A percentile compares a stretch with the other conserved stretches of the same genome.
These are phyloP conservation scores for Agrotis segetum DNA, from an alignment of 2,888 invertebrate species.

Conservation along the genomic window DNA sequence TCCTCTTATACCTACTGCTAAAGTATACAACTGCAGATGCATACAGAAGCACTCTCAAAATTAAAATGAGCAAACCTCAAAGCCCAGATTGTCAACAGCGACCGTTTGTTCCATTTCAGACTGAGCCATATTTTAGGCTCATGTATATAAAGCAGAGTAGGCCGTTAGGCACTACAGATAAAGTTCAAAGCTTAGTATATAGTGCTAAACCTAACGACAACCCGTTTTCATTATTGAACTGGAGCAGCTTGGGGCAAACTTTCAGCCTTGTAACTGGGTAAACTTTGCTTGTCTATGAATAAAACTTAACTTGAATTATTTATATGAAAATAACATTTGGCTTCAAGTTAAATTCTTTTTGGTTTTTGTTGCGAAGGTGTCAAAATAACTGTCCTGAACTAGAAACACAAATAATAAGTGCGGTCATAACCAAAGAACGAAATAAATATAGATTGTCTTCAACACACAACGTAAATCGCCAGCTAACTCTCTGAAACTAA, in stretches of 20 bases:
- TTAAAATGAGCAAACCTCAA: slow-evolving; percentile 43
- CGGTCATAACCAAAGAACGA: not conserved
- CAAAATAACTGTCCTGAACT: not conserved
- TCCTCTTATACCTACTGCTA: not conserved
- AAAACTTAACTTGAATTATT: slow-evolving; percentile 5
- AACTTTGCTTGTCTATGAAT: slow-evolving; percentile 3
- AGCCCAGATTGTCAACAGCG: slow-evolving; percentile 35
- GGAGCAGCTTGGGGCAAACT: slow-evolving; percentile 9
- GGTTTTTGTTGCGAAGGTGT: not conserved
- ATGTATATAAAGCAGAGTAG: slow-evolving; percentile 15
- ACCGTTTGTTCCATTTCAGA: slow-evolving; percentile 36
- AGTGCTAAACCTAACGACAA: slow-evolving; percentile 15
- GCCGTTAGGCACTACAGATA: slow-evolving; percentile 29
- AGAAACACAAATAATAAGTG: not conserved
- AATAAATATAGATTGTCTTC: too few relatives aligned
- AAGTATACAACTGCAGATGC: not conserved
- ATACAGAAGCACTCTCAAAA: slow-evolving; percentile 37
- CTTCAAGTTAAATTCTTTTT: not conserved
- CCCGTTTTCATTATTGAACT: slow-evolving; percentile 33
- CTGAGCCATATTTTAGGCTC: slow-evolving; percentile 26
- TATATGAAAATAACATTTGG: not conserved
- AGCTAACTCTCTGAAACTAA: slow-evolving; percentile 6
- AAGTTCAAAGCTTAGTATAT: slow-evolving; percentile 17
- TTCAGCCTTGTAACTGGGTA: slow-evolving; percentile 22
- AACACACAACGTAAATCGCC: too few relatives aligned